These are phyloP conservation scores for Argopecten irradians DNA, from an alignment of 1,140 invertebrate genomes.

Conservation along the genomic window DNA sequence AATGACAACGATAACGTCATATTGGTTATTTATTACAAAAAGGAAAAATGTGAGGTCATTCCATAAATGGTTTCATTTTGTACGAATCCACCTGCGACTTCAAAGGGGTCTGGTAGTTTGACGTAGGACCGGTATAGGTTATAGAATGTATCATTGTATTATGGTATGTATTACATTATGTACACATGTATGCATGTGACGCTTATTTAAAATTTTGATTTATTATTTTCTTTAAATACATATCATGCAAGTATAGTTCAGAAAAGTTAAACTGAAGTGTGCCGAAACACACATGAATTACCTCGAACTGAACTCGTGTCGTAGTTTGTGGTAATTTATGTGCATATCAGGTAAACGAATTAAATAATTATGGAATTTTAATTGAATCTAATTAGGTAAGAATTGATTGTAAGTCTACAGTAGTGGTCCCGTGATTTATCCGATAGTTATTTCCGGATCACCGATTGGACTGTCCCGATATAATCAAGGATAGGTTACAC, in stretches of 20 bases:
- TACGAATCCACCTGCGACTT: neutral
- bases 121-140: neutral
- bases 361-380: neutral
- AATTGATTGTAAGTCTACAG: neutral
- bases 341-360: neutral
- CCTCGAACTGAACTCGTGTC: neutral
- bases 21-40: neutral
- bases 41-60: neutral
- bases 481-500: neutral
- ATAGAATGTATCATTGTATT: neutral
- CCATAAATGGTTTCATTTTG: neutral
- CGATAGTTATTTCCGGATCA: neutral
- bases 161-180: neutral
- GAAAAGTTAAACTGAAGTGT: neutral
- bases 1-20: neutral
- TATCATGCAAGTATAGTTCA: neutral
- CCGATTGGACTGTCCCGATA: neutral
- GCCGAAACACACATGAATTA: neutral
- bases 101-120: neutral
- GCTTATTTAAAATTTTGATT: neutral
- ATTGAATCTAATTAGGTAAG: slow-evolving; percentile 18
- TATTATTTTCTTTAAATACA: neutral
- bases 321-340: neutral
- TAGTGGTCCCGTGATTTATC: neutral
- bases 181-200: neutral